Evolutionary conservation across 2,113 vertebrate species (phyloP), one percentile per base, ranked within the genome.

Genomic region (Perca flavescens): DNA sequence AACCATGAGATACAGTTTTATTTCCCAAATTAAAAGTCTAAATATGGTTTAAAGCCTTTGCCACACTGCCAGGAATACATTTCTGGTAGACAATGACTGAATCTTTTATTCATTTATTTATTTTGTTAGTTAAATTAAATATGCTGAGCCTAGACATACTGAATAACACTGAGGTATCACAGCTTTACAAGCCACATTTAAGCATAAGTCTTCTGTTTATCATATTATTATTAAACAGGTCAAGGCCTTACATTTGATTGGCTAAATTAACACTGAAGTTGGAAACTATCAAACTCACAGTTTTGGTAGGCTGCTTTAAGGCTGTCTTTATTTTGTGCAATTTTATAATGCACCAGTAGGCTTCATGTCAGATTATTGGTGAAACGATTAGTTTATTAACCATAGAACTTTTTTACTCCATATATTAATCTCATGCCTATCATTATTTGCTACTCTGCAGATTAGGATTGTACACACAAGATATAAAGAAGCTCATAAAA

Each of bases 401-500:
- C 0, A 25, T 7, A 25, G 21, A 56, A 22, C 2, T 52, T 3
- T 28, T 62, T 28, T 28, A 50, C 28, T 31, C 16, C 43, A 22
- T 49, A 28, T 57, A 40, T 56, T 25, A 25, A 58, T 52, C 31
- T 1, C 49, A n/a, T 69, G 46, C 58, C n/a, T 40, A 2, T 5
- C 0, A 5, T 50, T 21, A 28, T 56, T 49, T 79, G 65, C 34
- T 28, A 21, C 2, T 60, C 57, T 75, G 22, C 66, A 80, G 13
- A 68, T 75, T 43, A 76, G 49, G 3, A 72, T 71, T 28, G 80
- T 64, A 71, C 46, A 67, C 57, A 22, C 28, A 13, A 46, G n/a
- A 71, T 70, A 80, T 61, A 67, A 83, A 75, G 62, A 40, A 21
- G 8, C 54, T 63, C 60, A 66, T 82, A 64, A 83, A 86, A 79